These are phyloP conservation scores for Dexiosoma caninum DNA, from an alignment of 2,888 invertebrate species.

Conservation along the genomic window DNA sequence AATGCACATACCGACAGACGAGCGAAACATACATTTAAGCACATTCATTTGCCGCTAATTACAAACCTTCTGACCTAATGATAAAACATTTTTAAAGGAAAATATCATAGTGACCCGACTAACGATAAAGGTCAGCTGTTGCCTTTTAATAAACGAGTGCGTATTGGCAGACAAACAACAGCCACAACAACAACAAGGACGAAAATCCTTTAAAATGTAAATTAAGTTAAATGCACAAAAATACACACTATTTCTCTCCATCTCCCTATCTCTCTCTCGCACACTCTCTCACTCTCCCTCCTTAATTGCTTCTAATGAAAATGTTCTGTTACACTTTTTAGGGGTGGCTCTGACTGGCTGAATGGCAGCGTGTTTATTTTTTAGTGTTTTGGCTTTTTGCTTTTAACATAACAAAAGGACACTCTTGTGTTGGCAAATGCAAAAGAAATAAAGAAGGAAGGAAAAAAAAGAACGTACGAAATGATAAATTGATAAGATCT, in stretches of 20 bases:
- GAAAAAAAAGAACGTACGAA: neutral
- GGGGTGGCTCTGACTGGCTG: too few relatives aligned
- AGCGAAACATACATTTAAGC: conserved; percentile 36
- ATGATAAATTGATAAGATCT: conserved; percentile 58
- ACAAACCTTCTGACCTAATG: conserved; percentile 63
- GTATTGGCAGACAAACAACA: neutral
- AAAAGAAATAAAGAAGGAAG: too few relatives aligned
- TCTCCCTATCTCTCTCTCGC: too few relatives aligned
- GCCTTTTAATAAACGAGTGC: conserved; percentile 33
- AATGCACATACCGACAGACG: conserved; percentile 13
- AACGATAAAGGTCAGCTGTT: conserved; percentile 62
- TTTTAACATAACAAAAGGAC: conserved; percentile 56
- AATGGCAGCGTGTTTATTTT: neutral
- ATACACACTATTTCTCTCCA: too few relatives aligned
- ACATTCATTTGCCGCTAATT: conserved; percentile 60
- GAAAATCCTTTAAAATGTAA: conserved; percentile 62
- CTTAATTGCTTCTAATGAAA: neutral
- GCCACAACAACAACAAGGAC: conserved; percentile 9
- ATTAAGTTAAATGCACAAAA: conserved; percentile 55
- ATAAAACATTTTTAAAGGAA: conserved; percentile 47
- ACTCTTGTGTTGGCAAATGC: neutral
- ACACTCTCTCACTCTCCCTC: too few relatives aligned
- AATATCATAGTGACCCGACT: conserved; percentile 53
- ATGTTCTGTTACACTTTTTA: neutral
- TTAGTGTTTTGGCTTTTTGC: conserved; percentile 36